These are phyloP conservation scores for Podiceps cristatus DNA, from an alignment of 2,113 vertebrate genomes.

Conservation along the genomic window DNA sequence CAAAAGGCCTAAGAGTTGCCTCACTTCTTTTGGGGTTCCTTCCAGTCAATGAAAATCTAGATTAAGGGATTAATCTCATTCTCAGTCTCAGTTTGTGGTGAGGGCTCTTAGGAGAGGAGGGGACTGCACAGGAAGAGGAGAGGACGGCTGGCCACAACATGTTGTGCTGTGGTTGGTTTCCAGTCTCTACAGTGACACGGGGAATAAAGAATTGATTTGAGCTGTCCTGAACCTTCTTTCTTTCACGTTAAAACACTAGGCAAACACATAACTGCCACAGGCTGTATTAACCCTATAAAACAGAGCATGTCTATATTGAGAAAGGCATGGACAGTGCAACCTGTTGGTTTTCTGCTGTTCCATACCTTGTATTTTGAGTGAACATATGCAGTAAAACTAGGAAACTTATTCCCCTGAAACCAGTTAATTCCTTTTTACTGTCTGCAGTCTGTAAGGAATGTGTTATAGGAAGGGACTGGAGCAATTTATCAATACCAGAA, in stretches of 20 bases:
- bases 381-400: not conserved
- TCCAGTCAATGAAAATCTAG: not conserved
- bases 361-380: not conserved
- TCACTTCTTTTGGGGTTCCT: not conserved
- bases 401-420: not conserved
- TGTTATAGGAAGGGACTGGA: not conserved
- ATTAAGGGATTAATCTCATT: not conserved
- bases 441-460: not conserved
- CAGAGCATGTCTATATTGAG: not conserved
- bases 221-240: not conserved
- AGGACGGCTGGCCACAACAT: not conserved
- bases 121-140: not conserved
- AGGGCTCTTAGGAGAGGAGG: not conserved
- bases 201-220: not conserved
- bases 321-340: not conserved
- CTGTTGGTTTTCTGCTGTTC: not conserved
- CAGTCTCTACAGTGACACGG: not conserved
- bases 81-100: not conserved
- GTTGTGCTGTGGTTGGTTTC: not conserved
- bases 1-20: not conserved
- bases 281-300: not conserved
- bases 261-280: not conserved
- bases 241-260: not conserved
- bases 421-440: not conserved
- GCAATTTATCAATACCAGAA: slow-evolving; percentile 28